phyloP scores from a whole-genome alignment of 2,113 vertebrate genomes.

The Nannobrachium achirus region DNA sequence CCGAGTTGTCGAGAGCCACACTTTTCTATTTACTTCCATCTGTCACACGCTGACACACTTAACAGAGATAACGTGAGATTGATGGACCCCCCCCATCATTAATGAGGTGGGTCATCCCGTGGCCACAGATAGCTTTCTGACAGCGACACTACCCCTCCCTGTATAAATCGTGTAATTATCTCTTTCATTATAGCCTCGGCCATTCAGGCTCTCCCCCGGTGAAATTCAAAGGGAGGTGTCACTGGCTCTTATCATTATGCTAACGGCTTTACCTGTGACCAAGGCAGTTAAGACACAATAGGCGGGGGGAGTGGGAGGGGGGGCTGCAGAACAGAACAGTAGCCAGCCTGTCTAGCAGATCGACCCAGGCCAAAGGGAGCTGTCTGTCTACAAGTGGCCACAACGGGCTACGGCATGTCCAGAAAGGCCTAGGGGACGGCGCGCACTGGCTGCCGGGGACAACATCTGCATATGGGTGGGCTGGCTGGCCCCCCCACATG shows the following conservation, averaged over 20 bases:
- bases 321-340: constrained; percentile 33
- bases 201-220: constrained; percentile 73
- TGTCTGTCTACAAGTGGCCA: constrained; percentile 66
- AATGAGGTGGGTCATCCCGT: constrained; percentile 61
- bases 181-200: constrained; percentile 73
- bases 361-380: constrained; percentile 32
- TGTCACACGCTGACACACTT: constrained; percentile 14
- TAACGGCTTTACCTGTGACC: constrained; percentile 68
- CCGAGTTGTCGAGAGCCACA: constrained; percentile 30
- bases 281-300: constrained; percentile 76
- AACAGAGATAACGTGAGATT: constrained; percentile 53
- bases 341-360: constrained; percentile 61
- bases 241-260: constrained; percentile 83
- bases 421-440: constrained; percentile 48
- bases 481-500: constrained; percentile 17
- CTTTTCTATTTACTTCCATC: constrained; percentile 58
- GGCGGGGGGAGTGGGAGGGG: constrained; percentile 23
- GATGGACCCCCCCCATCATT: constrained; percentile 49
- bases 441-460: constrained; percentile 35
- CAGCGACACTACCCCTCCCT: constrained; percentile 73
- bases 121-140: constrained; percentile 58
- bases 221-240: constrained; percentile 79
- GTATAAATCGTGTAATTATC: constrained; percentile 77
- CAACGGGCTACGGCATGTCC: constrained; percentile 69
- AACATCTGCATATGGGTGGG: constrained; percentile 53